Base-by-base conservation (phyloP, 2,888 invertebrate genomes). In the Thymelicus acteon region DNA sequence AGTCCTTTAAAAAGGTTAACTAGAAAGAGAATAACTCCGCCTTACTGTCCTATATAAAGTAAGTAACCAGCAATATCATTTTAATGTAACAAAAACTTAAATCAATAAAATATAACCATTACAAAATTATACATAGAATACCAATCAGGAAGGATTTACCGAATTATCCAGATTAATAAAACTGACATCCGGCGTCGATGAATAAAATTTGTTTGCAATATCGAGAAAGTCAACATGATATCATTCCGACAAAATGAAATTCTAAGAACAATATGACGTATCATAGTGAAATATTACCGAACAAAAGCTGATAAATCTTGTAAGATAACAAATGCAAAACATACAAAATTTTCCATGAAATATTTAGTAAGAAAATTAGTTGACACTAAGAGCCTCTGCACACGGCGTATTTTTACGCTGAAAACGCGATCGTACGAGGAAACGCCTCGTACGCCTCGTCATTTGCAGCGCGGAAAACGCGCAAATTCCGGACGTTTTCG, bases 251-350 rank as follows among this genome's bases (percentile, higher is more conserved):
- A 31, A 19, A 37, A 19, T 44, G 52, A 15, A 54, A 47, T 54
- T 62, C 54, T 31, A 47, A 61, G 54, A 48, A 44, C 37, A 68
- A 49, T 40, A 61, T 54, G 31, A 47, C 37, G 40, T 61, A 54
- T 54, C 44, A 37, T 13, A 5, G 31, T 62, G 52, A 61, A 54
- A 61, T 54, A 67, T 67, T 54, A 44, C 37, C 52, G 10, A 19
- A 52, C 52, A 52, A 52, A 31, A 52, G 15, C 31, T 44, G 19
- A 61, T 68, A 61, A 54, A 57, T 68, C 68, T 54, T 47, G 47
- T 57, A 54, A 68, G 19, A 52, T 19, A 52, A 52, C 19, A 52
- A 52, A 19, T 52, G 7, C 19, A 19, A 52, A 52, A 8, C 10
- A 52, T 52, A 2, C 7, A 52, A 52, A 52, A 52, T 52, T 19